Conservation (phyloP, 2,888 invertebrate species). For the Lochmaea capreae region DNA sequence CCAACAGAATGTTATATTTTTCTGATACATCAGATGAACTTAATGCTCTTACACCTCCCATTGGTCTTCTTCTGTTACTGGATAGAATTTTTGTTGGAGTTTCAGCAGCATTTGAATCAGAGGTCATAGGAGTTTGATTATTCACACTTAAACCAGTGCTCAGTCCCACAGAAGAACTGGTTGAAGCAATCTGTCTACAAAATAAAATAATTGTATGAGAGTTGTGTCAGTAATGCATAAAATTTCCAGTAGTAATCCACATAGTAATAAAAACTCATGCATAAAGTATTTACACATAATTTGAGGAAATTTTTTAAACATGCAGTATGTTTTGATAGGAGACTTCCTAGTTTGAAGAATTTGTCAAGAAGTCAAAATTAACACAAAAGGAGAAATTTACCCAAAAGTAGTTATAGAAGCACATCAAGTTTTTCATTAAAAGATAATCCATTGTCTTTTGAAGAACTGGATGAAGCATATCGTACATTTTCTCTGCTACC, state of each 20-base stretch:
- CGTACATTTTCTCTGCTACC: not conserved
- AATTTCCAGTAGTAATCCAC: too few relatives aligned
- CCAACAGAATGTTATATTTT: conserved; percentile 25
- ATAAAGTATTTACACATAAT: too few relatives aligned
- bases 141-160: not conserved
- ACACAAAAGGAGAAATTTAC: not conserved
- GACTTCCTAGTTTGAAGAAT: not conserved
- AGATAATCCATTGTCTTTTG: not conserved
- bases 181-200: too few relatives aligned
- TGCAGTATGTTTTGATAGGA: not conserved
- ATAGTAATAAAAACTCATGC: too few relatives aligned
- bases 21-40: conserved; percentile 19
- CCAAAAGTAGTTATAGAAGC: not conserved
- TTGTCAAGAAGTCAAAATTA: too few relatives aligned
- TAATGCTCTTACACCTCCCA: conserved; percentile 9
- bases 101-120: not conserved
- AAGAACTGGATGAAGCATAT: not conserved
- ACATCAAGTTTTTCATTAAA: not conserved
- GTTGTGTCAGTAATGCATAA: too few relatives aligned
- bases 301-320: too few relatives aligned
- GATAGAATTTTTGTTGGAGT: not conserved
- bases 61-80: conserved; percentile 20
- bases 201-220: too few relatives aligned
- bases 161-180: not conserved
- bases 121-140: not conserved